phyloP scores from a whole-genome alignment of 2,113 vertebrate species.

The Puma concolor region DNA sequence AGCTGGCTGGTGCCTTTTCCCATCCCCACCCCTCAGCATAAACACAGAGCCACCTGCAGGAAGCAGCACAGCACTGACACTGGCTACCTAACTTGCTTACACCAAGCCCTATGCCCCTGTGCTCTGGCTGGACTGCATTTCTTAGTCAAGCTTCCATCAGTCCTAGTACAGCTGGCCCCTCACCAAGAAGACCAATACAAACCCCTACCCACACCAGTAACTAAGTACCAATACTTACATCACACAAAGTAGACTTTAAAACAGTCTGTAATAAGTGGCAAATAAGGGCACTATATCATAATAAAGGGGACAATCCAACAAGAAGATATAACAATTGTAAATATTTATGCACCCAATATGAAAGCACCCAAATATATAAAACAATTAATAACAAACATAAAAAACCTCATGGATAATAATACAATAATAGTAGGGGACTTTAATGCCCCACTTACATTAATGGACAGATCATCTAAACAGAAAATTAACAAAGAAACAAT shows the following conservation, averaged over 20 bases:
- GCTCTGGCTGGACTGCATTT: background rate
- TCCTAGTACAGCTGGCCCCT: background rate
- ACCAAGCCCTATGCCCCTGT: background rate
- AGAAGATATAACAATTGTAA: background rate
- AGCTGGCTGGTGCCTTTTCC: background rate
- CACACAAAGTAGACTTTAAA: background rate
- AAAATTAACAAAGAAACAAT: background rate
- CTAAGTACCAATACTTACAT: background rate
- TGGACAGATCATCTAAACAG: background rate
- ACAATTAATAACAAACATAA: background rate
- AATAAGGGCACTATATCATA: background rate
- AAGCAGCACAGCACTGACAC: background rate
- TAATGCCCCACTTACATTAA: background rate
- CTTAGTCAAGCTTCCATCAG: background rate
- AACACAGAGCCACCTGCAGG: background rate
- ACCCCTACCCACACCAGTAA: background rate
- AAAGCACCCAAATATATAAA: background rate
- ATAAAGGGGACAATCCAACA: background rate
- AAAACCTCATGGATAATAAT: background rate
- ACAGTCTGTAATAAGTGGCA: background rate
- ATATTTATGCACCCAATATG: background rate
- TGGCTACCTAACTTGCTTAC: background rate
- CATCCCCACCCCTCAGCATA: background rate
- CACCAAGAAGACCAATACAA: background rate
- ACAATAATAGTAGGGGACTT: background rate